A percentile compares a stretch with the other conserved stretches of the same genome.
Evolutionary conservation across 2,888 invertebrate genomes (phyloP).

Genomic region (Agrilus biguttatus): DNA sequence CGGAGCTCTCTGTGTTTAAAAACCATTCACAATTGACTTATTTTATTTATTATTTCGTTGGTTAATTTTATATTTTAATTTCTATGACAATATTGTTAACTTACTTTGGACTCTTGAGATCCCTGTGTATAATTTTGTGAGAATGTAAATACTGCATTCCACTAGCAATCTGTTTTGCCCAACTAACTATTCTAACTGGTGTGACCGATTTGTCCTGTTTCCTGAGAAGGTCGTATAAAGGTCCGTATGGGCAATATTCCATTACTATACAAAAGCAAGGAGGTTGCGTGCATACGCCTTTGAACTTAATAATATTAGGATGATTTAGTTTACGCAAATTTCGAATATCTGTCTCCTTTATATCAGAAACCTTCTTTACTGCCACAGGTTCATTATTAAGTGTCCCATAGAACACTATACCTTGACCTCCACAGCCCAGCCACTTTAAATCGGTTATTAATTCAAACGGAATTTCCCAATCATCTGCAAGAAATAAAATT

Average conservation of each 20-base stretch:
- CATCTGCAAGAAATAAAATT: slow-evolving; percentile 39
- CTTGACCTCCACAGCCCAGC: slow-evolving; percentile 92
- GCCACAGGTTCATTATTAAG: slow-evolving; percentile 77
- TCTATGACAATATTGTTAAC: slow-evolving; percentile 21
- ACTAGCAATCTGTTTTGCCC: slow-evolving; percentile 89
- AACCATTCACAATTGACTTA: too few species aligned
- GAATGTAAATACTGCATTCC: slow-evolving; percentile 95
- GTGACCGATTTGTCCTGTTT: slow-evolving; percentile 70
- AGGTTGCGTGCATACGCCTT: slow-evolving; percentile 84
- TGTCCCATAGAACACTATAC: slow-evolving; percentile 83
- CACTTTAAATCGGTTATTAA: slow-evolving; percentile 76
- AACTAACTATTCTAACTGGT: slow-evolving; percentile 74
- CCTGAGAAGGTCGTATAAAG: slow-evolving; percentile 79
- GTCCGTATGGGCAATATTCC: slow-evolving; percentile 96
- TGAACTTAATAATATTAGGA: slow-evolving; percentile 86
- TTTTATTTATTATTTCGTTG: too few species aligned
- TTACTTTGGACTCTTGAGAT: slow-evolving; percentile 98
- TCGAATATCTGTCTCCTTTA: slow-evolving; percentile 83
- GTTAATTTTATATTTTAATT: too few species aligned
- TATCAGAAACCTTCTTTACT: slow-evolving; percentile 88
- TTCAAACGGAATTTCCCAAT: slow-evolving; percentile 94
- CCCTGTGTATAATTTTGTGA: slow-evolving; percentile 94
- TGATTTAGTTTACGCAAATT: slow-evolving; percentile 86
- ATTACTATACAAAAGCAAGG: slow-evolving; percentile 92
- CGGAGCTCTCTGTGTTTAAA: too few species aligned